phyloP scores from a whole-genome alignment of 2,113 vertebrate species.

The Prunella himalayana region DNA sequence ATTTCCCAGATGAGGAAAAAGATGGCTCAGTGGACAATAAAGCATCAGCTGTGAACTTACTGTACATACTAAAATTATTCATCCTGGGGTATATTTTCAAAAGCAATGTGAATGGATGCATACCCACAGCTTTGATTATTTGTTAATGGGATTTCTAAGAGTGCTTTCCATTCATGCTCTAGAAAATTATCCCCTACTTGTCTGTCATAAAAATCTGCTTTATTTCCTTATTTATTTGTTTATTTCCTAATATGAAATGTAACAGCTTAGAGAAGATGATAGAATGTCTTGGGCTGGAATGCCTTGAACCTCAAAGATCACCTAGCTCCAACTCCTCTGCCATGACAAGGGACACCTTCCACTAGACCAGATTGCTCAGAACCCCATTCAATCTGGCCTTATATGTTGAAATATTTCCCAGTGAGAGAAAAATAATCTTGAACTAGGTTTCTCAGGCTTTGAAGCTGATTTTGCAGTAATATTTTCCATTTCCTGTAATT shows the following conservation, averaged over 20 bases:
- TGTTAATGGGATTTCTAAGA: neutral
- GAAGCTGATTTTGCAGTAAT: neutral
- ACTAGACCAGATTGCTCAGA: neutral
- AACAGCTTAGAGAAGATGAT: neutral
- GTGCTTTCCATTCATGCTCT: neutral
- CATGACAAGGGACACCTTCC: neutral
- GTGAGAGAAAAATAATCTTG: neutral
- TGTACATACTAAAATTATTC: neutral
- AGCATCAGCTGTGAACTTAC: slow-evolving; percentile 11
- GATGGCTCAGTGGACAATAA: neutral
- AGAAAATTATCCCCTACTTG: neutral
- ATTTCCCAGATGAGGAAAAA: neutral
- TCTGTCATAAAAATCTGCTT: neutral
- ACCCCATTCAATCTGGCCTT: too few species aligned
- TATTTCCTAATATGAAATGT: neutral
- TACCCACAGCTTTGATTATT: neutral
- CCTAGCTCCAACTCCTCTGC: neutral
- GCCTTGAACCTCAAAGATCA: neutral
- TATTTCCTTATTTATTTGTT: neutral
- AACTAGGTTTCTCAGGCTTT: neutral
- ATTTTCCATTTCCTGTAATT: neutral
- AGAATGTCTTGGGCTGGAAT: neutral
- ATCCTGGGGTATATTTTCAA: neutral
- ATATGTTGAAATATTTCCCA: neutral
- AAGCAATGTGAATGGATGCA: neutral